Percentiles rank a stretch among this genome's conserved stretches.
These are phyloP conservation scores for Coreoperca whiteheadi DNA, from an alignment of 2,113 vertebrate species.

Conservation along the genomic window DNA sequence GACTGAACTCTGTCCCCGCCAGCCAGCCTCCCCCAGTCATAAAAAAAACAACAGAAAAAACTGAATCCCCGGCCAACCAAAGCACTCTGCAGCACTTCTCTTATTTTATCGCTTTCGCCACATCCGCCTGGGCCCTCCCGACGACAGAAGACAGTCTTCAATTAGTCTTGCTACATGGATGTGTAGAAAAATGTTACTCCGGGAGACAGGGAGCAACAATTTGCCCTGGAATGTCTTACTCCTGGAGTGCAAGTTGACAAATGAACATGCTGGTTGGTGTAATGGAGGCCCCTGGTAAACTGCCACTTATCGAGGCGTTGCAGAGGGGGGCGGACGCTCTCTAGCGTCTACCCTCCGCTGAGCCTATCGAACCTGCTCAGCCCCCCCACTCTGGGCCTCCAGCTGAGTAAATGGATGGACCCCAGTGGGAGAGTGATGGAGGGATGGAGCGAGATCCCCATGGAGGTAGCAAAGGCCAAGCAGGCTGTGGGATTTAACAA, in stretches of 20 bases:
- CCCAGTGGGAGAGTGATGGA: constrained; percentile 64
- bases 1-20: constrained; percentile 78
- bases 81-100: constrained; percentile 68
- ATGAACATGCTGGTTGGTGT: constrained; percentile 61
- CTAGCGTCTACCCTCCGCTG: constrained; percentile 44
- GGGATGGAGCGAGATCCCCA: constrained; percentile 51
- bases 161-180: constrained; percentile 68
- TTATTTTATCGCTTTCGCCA: constrained; percentile 65
- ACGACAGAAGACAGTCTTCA: constrained; percentile 59
- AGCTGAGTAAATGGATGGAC: constrained; percentile 80
- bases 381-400: constrained; percentile 66
- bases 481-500: constrained; percentile 56
- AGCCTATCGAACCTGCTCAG: constrained; percentile 59
- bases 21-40: constrained; percentile 62
- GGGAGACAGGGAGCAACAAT: constrained; percentile 59
- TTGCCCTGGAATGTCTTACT: constrained; percentile 65
- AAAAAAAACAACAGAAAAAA: constrained; percentile 65
- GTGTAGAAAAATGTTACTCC: constrained; percentile 58
- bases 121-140: constrained; percentile 69
- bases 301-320: constrained; percentile 60
- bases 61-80: constrained; percentile 65
- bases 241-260: constrained; percentile 67
- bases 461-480: constrained; percentile 55
- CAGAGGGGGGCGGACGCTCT: constrained; percentile 33
- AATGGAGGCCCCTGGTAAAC: constrained; percentile 67